These are phyloP conservation scores for Heliocidaris tuberculata DNA, from an alignment of 35 echinoderm and acorn worm genomes.

Conservation along the genomic window DNA sequence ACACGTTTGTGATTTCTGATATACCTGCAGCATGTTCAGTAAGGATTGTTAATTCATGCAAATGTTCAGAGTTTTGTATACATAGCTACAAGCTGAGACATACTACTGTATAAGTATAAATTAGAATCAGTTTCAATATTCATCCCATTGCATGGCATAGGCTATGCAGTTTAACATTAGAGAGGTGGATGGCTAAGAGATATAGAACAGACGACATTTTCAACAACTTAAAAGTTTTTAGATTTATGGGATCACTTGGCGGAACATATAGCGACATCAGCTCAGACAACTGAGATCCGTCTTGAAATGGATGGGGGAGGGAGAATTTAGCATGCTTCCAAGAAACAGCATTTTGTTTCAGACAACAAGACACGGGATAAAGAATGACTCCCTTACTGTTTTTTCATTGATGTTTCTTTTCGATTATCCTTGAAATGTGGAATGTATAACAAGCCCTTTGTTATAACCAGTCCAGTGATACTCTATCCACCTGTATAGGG, in stretches of 20 bases:
- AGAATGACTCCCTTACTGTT: neutral
- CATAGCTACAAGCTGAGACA: neutral
- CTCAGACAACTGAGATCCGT: neutral
- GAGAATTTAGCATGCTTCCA: neutral
- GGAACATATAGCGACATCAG: neutral
- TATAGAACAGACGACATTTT: neutral
- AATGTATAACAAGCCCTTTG: no score
- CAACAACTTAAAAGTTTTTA: slow-evolving; percentile 4
- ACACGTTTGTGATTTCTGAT: no score
- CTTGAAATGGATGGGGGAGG: neutral
- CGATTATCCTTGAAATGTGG: no score
- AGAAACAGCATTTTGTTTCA: neutral
- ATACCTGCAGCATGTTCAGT: no score
- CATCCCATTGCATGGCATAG: neutral
- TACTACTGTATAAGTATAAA: neutral
- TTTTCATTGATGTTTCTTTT: neutral
- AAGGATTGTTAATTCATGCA: neutral
- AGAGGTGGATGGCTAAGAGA: neutral
- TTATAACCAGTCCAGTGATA: no score
- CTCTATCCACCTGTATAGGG: no score
- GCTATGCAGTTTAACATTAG: neutral
- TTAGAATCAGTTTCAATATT: neutral
- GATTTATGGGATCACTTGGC: neutral
- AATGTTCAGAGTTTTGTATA: neutral
- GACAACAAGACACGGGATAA: neutral